Evolutionary conservation across 2,888 invertebrate genomes (phyloP).

Genomic region (Bombylius discolor): DNA sequence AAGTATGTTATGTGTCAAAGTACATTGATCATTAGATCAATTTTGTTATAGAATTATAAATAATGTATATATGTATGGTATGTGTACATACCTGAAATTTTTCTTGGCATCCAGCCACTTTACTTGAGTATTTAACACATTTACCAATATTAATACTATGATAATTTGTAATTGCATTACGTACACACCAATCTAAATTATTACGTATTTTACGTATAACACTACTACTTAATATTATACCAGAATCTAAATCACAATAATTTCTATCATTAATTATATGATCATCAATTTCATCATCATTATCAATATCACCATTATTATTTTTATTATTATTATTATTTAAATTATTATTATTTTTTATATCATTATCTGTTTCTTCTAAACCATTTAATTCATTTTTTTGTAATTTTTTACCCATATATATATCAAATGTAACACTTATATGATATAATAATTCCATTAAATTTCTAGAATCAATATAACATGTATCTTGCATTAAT

Average conservation of each 20-base stretch:
- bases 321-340: constrained; percentile 18
- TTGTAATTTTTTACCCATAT: constrained; percentile 52
- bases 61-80: neutral
- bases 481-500: constrained; percentile 71
- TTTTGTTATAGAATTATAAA: neutral
- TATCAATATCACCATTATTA: constrained; percentile 4
- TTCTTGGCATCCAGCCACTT: constrained; percentile 33
- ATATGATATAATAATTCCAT: constrained; percentile 58
- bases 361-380: constrained; percentile 21
- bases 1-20: no score
- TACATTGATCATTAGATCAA: neutral
- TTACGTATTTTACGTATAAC: constrained; percentile 64
- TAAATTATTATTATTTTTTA: constrained; percentile 19
- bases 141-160: constrained; percentile 81
- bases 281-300: constrained; percentile 13
- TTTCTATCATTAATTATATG: constrained; percentile 27
- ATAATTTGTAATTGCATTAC: constrained; percentile 68
- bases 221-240: constrained; percentile 77
- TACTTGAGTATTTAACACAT: constrained; percentile 45
- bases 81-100: constrained; percentile 32
- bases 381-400: constrained; percentile 41
- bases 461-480: constrained; percentile 67
- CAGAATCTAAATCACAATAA: constrained; percentile 52
- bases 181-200: constrained; percentile 80
- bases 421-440: constrained; percentile 73